A percentile compares a stretch with the other conserved stretches of the same genome.
Conservation (phyloP, 1,140 invertebrate genomes). For the Aphis gossypii region DNA sequence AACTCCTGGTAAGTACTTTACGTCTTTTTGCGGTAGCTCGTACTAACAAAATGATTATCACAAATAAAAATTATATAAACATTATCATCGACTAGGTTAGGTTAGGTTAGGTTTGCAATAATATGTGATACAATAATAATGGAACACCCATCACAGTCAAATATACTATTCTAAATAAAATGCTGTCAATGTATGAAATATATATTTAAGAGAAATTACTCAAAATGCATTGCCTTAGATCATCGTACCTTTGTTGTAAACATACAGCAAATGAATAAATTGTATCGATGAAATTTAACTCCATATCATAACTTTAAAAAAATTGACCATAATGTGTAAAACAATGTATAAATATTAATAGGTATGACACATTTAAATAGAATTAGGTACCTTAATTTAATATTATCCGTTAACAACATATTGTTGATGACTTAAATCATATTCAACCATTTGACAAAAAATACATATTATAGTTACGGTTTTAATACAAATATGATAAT, state of each 20-base stretch:
- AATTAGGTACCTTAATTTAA: too few species aligned
- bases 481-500: too few species aligned
- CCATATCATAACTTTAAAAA: not conserved
- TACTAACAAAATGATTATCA: not conserved
- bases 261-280: not conserved
- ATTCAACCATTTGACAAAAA: too few species aligned
- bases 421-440: too few species aligned
- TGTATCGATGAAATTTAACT: not conserved
- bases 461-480: too few species aligned
- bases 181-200: not conserved
- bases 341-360: not conserved
- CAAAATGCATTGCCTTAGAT: too few species aligned
- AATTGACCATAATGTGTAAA: not conserved
- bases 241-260: not conserved
- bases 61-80: not conserved
- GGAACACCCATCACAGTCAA: not conserved
- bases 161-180: not conserved
- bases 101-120: not conserved
- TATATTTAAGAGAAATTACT: too few species aligned
- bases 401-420: too few species aligned
- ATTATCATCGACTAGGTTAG: too few species aligned
- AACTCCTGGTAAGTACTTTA: not conserved
- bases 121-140: not conserved
- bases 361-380: not conserved
- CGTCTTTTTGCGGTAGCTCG: too few species aligned